Base-by-base conservation (phyloP, 2,113 vertebrate genomes). In the Mastomys natalensis region DNA sequence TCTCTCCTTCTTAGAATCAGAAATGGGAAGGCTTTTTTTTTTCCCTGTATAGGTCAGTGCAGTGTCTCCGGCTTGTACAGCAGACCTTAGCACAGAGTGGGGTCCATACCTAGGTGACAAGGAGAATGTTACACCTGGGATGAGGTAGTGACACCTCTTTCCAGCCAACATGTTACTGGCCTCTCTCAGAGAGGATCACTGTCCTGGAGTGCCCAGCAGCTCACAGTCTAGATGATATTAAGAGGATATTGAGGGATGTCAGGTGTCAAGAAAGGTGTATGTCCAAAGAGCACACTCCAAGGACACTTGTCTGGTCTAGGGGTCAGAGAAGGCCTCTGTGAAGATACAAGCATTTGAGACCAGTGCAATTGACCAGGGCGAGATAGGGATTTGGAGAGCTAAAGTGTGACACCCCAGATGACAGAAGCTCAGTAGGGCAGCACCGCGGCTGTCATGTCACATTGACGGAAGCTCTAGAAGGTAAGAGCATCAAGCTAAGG, bases 201-300 rank as follows among this genome's bases (percentile, higher is more conserved):
- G 3, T 7, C 1, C 53, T 17, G 0, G 12, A 0, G n/a, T 4
- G n/a, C 24, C 8, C 2, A 87, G 45, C 73, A n/a, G 60, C 13
- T 81, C 17, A 64, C 34, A 11, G 40, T 43, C 73, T 13, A 19
- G 43, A 53, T 8, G 45, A 78, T 31, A 48, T 26, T 70, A 19
- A 40, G n/a, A 4, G 26, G 66, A 26, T 29, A 15, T 2, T 53
- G 16, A 21, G 48, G 48, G 48, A 53, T 21, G 26, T 7, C 74
- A 31, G 43, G 76, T 34, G 76, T 5, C 15, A 34, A 29, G 15
- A 51, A 51, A 51, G 76, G 34, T 40, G 68, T 17, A 4, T 66
- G 70, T 16, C 34, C 93, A 40, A 31, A 70, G 73, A 76, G 24
- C 48, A 31, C 1, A 5, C 40, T 45, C 43, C 74, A 77, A 34